Base-by-base conservation (phyloP, 2,797 vertebrate species). In the Percopsis omiscomaycus region DNA sequence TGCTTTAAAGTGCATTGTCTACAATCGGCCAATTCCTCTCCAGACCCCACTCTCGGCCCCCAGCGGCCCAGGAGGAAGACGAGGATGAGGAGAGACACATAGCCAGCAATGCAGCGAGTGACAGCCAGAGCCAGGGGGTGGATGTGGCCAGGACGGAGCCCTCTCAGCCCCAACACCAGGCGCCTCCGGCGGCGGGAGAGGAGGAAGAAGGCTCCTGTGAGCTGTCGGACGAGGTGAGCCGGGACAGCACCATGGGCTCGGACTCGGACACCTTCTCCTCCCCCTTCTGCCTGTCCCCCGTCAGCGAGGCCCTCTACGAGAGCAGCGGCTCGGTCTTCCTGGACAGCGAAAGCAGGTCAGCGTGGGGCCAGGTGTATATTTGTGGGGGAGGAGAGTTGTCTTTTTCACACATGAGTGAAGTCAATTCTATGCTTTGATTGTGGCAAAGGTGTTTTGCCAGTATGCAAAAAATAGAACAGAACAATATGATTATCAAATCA, bases 181-280 rank as follows among this genome's bases (percentile, higher is more conserved):
- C 78, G 52, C 75, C 82, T 12, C 76, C 61, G 0, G 37, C 32
- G 54, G 58, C 74, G 0, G 86, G 73, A 22, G 92, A 93, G 65
- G 92, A 92, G 60, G 95, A 97, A 0, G 96, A 98, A 72, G 93
- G 92, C 66, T 97, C 95, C 64, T 82, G 94, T 63, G 96, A 95
- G 86, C 93, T 99, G 82, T 97, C 95, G 0, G 96, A 96, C 0
- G 95, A 98, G 0, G 94, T 95, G 87, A 98, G 96, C 88, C 92
- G 96, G n/a, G 96, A 96, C 91, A 98, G 97, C 80, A 96, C 95
- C 61, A 93, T 97, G 53, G 97, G 98, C 47, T 99, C 96, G 0
- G 96, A 98, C 84, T 98, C 96, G 0, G 96, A 98, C 71, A 95
- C 96, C 68, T 97, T 98, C 90, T 97, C 96, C 50, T 98, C 96